phyloP scores from a whole-genome alignment of 2,888 invertebrate genomes.

The Perithous albicinctus region DNA sequence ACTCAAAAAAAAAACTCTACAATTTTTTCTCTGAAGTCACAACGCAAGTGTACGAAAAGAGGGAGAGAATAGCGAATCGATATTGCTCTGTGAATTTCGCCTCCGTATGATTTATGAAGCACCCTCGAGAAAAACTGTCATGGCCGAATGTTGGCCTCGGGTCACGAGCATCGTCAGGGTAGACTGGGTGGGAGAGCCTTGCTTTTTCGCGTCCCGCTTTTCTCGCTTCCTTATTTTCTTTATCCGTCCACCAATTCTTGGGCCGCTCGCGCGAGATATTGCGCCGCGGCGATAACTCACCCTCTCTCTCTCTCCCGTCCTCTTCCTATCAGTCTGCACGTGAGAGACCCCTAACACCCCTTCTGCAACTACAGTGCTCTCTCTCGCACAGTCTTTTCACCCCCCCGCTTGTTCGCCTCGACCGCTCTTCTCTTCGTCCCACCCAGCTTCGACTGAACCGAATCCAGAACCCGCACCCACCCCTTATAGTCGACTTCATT shows the following conservation, averaged over 20 bases:
- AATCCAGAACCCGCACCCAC: slow-evolving; percentile 72
- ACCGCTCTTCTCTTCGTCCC: slow-evolving; percentile 40
- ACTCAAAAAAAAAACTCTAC: slow-evolving; percentile 25
- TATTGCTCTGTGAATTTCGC: slow-evolving; percentile 61
- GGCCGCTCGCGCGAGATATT: slow-evolving; percentile 81
- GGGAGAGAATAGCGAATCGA: slow-evolving; percentile 57
- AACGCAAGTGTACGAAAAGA: slow-evolving; percentile 39
- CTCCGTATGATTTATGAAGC: slow-evolving; percentile 62
- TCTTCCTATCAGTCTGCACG: slow-evolving; percentile 75
- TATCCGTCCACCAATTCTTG: slow-evolving; percentile 79
- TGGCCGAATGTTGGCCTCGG: slow-evolving; percentile 67
- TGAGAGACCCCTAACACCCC: slow-evolving; percentile 70
- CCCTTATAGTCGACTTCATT: slow-evolving; percentile 79
- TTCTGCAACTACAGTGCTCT: slow-evolving; percentile 47
- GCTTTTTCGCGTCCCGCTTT: slow-evolving; percentile 64
- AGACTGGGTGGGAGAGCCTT: slow-evolving; percentile 85
- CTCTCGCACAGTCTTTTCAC: slow-evolving; percentile 25
- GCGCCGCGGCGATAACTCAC: slow-evolving; percentile 74
- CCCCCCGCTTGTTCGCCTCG: slow-evolving; percentile 30
- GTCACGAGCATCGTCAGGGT: slow-evolving; percentile 74
- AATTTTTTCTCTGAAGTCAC: slow-evolving; percentile 22
- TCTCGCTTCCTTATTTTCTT: slow-evolving; percentile 74
- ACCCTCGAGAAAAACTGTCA: slow-evolving; percentile 68
- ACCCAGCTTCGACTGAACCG: slow-evolving; percentile 61
- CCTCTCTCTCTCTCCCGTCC: slow-evolving; percentile 68